Conservation (phyloP, 2,113 vertebrate genomes). For the Phalacrocorax carbo region DNA sequence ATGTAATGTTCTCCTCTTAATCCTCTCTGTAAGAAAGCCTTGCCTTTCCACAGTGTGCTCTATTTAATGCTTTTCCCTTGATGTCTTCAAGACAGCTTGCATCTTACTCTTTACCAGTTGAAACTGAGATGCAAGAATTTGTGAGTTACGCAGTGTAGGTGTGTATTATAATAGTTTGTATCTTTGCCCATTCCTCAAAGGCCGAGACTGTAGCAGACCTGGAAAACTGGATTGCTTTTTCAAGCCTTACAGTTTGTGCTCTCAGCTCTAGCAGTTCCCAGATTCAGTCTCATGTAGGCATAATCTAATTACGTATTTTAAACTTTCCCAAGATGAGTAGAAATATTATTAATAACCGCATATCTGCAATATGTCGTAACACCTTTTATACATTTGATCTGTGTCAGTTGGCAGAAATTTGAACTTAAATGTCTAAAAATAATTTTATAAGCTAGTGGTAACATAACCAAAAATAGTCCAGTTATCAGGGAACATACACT, state of each 20-base stretch:
- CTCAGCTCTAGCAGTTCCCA: not conserved
- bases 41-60: not conserved
- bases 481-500: not conserved
- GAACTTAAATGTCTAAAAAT: not conserved
- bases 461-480: not conserved
- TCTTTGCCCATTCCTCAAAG: not conserved
- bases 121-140: not conserved
- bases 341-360: not conserved
- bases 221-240: not conserved
- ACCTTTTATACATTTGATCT: not conserved
- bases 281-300: not conserved
- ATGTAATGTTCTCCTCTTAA: not conserved
- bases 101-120: not conserved
- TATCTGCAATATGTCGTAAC: not conserved
- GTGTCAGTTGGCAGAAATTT: not conserved
- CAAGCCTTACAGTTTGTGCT: not conserved
- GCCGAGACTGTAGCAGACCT: not conserved
- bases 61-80: not conserved
- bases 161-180: not conserved
- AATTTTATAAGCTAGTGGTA: not conserved
- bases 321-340: not conserved
- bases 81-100: not conserved
- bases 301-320: not conserved
- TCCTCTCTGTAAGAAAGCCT: not conserved
- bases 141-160: conserved; percentile 1